phyloP scores from a whole-genome alignment of 2,113 vertebrate species.

The Chaetura pelagica region DNA sequence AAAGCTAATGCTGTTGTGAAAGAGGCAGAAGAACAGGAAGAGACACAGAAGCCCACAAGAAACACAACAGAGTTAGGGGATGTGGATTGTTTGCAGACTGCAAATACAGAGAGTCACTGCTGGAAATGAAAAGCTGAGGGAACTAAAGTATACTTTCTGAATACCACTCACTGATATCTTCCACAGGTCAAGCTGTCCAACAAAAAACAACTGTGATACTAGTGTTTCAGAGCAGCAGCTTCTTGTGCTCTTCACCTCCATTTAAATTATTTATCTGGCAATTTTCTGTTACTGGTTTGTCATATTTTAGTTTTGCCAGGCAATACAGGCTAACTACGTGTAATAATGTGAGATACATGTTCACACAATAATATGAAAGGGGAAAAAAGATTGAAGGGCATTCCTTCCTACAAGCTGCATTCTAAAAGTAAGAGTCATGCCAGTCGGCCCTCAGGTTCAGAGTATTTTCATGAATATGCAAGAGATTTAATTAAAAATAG shows the following conservation, averaged over 20 bases:
- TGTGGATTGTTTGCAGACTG: not conserved
- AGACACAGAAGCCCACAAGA: not conserved
- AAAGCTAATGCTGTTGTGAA: not conserved
- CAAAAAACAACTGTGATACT: not conserved
- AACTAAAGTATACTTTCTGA: not conserved
- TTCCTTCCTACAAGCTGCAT: not conserved
- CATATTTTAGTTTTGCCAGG: not conserved
- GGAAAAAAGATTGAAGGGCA: not conserved
- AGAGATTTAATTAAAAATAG: constrained; percentile 66
- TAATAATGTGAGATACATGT: not conserved
- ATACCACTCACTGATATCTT: not conserved
- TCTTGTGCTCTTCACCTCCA: not conserved
- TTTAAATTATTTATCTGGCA: not conserved
- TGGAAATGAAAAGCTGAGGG: not conserved
- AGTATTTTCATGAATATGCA: constrained; percentile 53
- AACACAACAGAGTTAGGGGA: not conserved
- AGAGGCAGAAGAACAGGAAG: constrained; percentile 2
- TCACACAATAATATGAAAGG: not conserved
- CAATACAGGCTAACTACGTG: not conserved
- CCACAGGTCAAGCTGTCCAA: not conserved
- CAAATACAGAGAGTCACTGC: not conserved
- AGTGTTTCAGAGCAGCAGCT: not conserved
- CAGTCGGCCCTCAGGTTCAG: constrained; percentile 15
- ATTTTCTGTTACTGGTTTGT: not conserved
- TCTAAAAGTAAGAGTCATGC: not conserved